Conservation (phyloP, 2,113 vertebrate genomes). For the Pseudonaja textilis region DNA sequence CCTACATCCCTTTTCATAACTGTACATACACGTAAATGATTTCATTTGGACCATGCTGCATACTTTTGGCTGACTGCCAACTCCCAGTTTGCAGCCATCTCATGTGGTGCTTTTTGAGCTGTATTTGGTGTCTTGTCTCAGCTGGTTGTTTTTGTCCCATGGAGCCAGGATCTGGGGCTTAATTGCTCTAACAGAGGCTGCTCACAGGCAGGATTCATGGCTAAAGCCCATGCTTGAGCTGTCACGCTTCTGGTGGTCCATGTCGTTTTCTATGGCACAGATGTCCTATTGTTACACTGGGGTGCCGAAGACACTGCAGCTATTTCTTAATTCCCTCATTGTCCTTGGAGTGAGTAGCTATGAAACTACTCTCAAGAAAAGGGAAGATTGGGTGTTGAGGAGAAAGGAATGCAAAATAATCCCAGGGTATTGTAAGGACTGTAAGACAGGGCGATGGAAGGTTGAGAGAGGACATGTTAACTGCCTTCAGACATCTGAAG, state of each 20-base stretch:
- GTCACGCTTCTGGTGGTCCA: slow-evolving; percentile 49
- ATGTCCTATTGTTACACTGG: slow-evolving; percentile 50
- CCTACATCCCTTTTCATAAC: slow-evolving; percentile 38
- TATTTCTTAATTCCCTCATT: neutral
- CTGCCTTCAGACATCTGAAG: neutral
- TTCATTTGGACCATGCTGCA: slow-evolving; percentile 43
- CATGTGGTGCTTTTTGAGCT: slow-evolving; percentile 58
- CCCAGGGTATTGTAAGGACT: neutral
- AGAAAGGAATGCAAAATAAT: neutral
- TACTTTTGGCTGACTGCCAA: slow-evolving; percentile 59
- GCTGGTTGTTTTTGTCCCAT: slow-evolving; percentile 57
- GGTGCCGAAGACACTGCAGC: slow-evolving; percentile 35
- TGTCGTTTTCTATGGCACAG: slow-evolving; percentile 51
- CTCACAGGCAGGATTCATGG: slow-evolving; percentile 57
- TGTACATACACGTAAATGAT: neutral
- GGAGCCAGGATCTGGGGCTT: slow-evolving; percentile 49
- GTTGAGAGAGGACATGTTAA: neutral
- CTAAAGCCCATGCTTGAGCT: slow-evolving; percentile 42
- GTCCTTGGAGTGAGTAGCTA: neutral
- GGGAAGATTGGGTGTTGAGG: neutral
- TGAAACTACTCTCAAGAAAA: neutral
- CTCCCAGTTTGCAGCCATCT: slow-evolving; percentile 60
- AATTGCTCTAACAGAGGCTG: slow-evolving; percentile 47
- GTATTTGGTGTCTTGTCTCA: slow-evolving; percentile 59
- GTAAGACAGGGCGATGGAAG: neutral